Base-by-base conservation (phyloP, 2,797 vertebrate species). In the Galagoides demidoff region DNA sequence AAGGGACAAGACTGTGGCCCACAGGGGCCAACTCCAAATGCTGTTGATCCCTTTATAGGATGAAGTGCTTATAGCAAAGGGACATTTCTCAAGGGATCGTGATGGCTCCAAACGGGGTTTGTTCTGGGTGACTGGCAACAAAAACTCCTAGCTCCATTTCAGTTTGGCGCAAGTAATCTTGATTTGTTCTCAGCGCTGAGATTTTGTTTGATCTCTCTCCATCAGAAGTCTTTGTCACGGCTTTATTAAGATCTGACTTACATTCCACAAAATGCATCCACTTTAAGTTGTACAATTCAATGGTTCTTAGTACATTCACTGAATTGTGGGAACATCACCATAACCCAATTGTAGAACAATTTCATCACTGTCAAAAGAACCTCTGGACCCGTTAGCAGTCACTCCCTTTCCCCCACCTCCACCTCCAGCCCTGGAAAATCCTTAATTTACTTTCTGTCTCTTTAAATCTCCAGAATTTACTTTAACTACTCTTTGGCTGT, bases 191-290 rank as follows among this genome's bases (percentile, higher is more conserved):
- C 77, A 88, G 91, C 10, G 5, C 74, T 64, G n/a, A 16, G 29
- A 63, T 90, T 94, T 71, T 63, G 90, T 97, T 97, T 97, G 96
- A 97, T 97, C 91, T 95, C 77, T 83, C 73, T 78, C 89, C 85
- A 94, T 74, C 45, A 84, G 13, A 94, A 93, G 68, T 55, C 81
- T 92, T 95, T 66, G 64, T 74, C 95, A 71, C 17, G 73, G 95
- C 84, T 91, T 71, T 81, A 86, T 13, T 79, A 79, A 93, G 94
- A 64, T 57, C 31, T 12, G 55, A 82, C 78, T 92, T 91, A 59
- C 57, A 78, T 14, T 14, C 74, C 76, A 59, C 79, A 49, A 66
- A 76, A 95, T 57, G 59, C 71, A 68, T 55, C 57, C 64, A 64
- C 63, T 73, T 76, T 87, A 94, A 89, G 76, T 71, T 74, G 70